Base-by-base conservation (phyloP, 2,888 invertebrate species). In the Dolichomitus sp. region DNA sequence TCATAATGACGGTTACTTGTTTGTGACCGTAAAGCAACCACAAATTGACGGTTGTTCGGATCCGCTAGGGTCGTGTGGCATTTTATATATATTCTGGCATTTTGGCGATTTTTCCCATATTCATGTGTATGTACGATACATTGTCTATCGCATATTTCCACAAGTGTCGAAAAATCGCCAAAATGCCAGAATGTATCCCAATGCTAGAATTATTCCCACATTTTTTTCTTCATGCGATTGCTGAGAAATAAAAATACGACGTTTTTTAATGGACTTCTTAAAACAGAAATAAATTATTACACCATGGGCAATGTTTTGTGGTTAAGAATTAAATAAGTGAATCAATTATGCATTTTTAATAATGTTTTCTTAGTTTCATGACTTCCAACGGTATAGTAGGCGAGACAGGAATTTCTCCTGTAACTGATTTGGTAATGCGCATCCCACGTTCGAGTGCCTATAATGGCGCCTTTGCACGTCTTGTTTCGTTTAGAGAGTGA, bases 401-500 rank as follows among this genome's bases (percentile, higher is more conserved):
- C 61, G 61, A 37, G 3, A 1, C 9, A n/a, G 17, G 37, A 33
- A 63, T 42, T 3, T 11, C 40, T 42, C 9, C 19, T 57, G 19
- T 40, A 17, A 1, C 40, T 19, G 27, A 57, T 72, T 72, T 19
- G 14, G 42, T 45, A 72, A 59, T 59, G 23, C 17, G 1, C 59
- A 30, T 45, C 72, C 61, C 45, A 59, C 72, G 72, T 61, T 19
- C 48, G 19, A 50, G 37, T 14, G 33, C 19, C 5, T 37, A 23
- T 14, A 45, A 42, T 70, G 37, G 48, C 45, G 50, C 17, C 72
- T 14, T 12, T 59, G 54, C 69, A 19, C 14, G 45, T 45, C 65
- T 23, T 37, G 19, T n/a, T 40, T 17, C 48, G 52, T 61, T 73
- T 48, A 48, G 23, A n/a, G 59, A 45, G 27, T 37, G 54, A 23